These are phyloP conservation scores for Drosophila mauritiana DNA, from an alignment of 1,140 invertebrate species.

Conservation along the genomic window DNA sequence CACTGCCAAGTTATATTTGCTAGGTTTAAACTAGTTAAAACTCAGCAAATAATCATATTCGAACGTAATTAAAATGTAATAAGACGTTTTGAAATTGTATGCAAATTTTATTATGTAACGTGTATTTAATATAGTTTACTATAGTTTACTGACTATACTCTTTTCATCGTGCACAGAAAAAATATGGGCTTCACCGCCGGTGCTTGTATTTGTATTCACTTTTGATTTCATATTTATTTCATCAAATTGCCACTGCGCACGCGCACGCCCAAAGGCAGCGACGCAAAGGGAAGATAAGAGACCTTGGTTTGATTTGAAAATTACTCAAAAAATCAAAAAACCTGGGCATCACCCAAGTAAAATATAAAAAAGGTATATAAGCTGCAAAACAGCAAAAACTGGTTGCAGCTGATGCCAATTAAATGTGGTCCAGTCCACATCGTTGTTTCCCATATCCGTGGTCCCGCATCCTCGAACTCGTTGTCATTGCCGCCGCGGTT, in stretches of 20 bases:
- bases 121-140: too few relatives aligned
- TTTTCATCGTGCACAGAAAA: too few relatives aligned
- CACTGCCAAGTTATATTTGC: not conserved
- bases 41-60: too few relatives aligned
- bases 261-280: constrained; percentile 55
- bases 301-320: constrained; percentile 83
- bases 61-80: too few relatives aligned
- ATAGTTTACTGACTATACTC: too few relatives aligned
- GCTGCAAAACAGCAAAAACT: constrained; percentile 47
- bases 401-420: constrained; percentile 61
- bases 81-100: not conserved
- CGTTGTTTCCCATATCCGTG: not conserved
- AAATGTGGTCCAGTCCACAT: constrained; percentile 65
- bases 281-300: constrained; percentile 39
- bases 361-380: constrained; percentile 23
- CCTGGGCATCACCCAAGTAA: not conserved
- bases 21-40: not conserved
- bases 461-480: constrained; percentile 13
- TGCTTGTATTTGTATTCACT: constrained; percentile 56
- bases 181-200: not conserved
- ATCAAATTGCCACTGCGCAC: constrained; percentile 81
- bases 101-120: too few relatives aligned
- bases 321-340: constrained; percentile 55
- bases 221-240: constrained; percentile 83
- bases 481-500: constrained; percentile 76